These are phyloP conservation scores for Heloderma charlesbogerti DNA, from an alignment of 2,113 vertebrate species.

Conservation along the genomic window DNA sequence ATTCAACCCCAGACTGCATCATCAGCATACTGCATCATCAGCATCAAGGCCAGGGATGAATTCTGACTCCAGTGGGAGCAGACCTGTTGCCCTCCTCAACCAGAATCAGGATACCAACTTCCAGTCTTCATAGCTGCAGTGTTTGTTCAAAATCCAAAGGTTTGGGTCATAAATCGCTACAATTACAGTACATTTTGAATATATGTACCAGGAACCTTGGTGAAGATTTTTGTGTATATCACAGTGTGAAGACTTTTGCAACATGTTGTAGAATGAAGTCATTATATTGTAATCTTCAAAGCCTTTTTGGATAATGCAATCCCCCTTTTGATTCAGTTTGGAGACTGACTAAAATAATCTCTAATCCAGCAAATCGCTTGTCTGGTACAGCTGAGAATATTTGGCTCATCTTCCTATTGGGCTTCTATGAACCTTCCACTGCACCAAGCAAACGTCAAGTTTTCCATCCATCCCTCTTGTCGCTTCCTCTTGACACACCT, in stretches of 20 bases:
- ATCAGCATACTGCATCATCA: neutral
- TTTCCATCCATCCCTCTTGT: neutral
- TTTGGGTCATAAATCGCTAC: neutral
- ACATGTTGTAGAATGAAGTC: conserved; percentile 1
- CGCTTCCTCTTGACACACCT: neutral
- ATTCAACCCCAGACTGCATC: neutral
- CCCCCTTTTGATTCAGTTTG: neutral
- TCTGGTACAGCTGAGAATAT: conserved; percentile 24
- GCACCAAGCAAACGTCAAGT: neutral
- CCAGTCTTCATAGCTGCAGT: neutral
- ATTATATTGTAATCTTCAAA: neutral
- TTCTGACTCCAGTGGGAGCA: neutral
- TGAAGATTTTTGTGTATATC: neutral
- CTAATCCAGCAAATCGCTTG: conserved; percentile 12
- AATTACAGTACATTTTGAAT: rapidly evolving
- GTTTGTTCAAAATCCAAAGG: neutral
- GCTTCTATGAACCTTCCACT: conserved; percentile 1
- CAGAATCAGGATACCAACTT: neutral
- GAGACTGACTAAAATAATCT: neutral
- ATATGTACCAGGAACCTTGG: neutral
- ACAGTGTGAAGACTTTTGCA: neutral
- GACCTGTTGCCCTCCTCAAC: too few relatives aligned
- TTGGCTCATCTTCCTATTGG: conserved; percentile 2
- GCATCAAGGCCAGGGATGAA: neutral
- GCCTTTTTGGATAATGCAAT: neutral